A percentile compares a stretch with the other conserved stretches of the same genome.
Evolutionary conservation across 1,140 invertebrate genomes (phyloP).

Genomic region (Musca domestica): DNA sequence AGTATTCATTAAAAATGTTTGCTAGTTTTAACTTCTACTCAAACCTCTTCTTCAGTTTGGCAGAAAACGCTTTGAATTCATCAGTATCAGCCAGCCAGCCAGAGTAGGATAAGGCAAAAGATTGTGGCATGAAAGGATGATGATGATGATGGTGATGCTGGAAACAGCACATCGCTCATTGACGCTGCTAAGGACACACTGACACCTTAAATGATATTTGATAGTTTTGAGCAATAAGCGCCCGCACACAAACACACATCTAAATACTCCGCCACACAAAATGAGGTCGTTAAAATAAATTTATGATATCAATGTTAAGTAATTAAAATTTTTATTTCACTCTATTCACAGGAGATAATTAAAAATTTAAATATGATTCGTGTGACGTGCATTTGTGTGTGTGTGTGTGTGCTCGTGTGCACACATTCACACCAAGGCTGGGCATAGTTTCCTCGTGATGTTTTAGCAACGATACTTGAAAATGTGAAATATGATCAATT

Average conservation of each 20-base stretch:
- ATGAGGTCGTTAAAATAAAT: constrained; percentile 10
- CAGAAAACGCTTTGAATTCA: constrained; percentile 4
- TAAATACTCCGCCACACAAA: background rate
- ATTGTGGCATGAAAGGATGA: background rate
- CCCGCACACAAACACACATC: too few species aligned
- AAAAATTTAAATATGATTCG: too few species aligned
- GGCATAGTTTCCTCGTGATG: too few species aligned
- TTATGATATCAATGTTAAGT: background rate
- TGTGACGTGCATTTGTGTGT: too few species aligned
- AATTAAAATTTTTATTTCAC: constrained; percentile 3
- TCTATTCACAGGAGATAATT: background rate
- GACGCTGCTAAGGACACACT: too few species aligned
- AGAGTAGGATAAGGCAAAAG: background rate
- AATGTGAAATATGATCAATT: too few species aligned
- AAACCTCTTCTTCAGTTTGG: too few species aligned
- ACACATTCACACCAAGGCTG: too few species aligned
- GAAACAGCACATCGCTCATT: background rate
- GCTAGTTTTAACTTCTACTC: constrained; percentile 2
- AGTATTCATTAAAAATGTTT: constrained; percentile 17
- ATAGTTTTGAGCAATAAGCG: background rate
- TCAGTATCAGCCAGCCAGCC: background rate
- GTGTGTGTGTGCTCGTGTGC: too few species aligned
- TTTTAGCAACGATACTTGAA: too few species aligned
- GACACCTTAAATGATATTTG: constrained; percentile 11
- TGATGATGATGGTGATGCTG: background rate